Base-by-base conservation (phyloP, 2,888 invertebrate species). In the Scaptomyza cyrtandrae region DNA sequence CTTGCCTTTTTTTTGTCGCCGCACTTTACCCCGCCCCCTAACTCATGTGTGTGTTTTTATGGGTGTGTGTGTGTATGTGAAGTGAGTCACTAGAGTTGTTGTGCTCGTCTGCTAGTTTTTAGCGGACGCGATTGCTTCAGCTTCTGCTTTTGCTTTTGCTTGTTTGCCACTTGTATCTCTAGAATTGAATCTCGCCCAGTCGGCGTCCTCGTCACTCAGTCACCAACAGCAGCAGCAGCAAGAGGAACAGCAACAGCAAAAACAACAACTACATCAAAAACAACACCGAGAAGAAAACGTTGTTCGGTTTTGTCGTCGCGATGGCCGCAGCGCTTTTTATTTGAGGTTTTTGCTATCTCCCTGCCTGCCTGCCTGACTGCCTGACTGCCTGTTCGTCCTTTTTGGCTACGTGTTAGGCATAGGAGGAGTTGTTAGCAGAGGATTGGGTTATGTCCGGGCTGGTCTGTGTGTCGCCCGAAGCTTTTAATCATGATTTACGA, bases 401-500 rank as follows among this genome's bases (percentile, higher is more conserved):
- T 53, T 57, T 52, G 48, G 50, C 71, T 86, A 86, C 80, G 83
- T 87, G 82, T 82, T 87, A 85, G 83, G 86, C 87, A 71, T 78
- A 69, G 81, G 59, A 67, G 76, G 33, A 67, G 63, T 57, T 52
- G 62, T 54, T 64, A 52, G 61, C 54, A 13, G 57, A 52, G 58
- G 61, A 71, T 60, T 71, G 76, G 59, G 71, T 43, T 71, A 37
- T 45, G 44, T 41, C 43, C 33, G 72, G 41, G 71, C 68, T 61
- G 48, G 63, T 65, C 72, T 76, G 66, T 76, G 64, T 86, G 89
- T 85, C 89, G 85, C 90, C 89, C 78, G 71, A 80, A 86, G 90
- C 89, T 86, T 86, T 88, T 89, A 90, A 89, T 89, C 89, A 90
- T 90, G 89, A 89, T 90, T 89, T 89, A 90, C 89, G 89, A 88